phyloP scores from a whole-genome alignment of 2,888 invertebrate genomes.

The Notocelia uddmanniana region DNA sequence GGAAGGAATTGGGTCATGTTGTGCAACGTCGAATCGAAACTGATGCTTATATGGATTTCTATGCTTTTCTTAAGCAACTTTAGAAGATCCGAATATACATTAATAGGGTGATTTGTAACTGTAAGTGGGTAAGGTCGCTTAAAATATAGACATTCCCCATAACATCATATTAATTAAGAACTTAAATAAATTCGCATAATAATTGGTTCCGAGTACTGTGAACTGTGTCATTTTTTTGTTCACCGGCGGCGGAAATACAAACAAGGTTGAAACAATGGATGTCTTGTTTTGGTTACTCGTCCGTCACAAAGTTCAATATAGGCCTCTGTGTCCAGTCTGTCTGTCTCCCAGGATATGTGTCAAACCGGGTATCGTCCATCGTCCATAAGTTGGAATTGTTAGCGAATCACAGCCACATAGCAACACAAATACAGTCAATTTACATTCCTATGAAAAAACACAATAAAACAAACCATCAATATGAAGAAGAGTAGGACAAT shows the following conservation, averaged over 20 bases:
- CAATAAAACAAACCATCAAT: background rate
- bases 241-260: conserved; percentile 68
- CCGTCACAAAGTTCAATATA: conserved; percentile 64
- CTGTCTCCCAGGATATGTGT: conserved; percentile 71
- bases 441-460: no score
- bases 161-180: background rate
- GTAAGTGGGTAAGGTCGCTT: no score
- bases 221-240: conserved; percentile 63
- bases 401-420: background rate
- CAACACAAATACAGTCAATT: no score
- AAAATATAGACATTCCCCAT: no score
- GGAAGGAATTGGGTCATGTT: conserved; percentile 52
- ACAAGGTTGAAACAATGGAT: conserved; percentile 70
- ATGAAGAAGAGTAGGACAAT: background rate
- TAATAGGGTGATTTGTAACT: background rate
- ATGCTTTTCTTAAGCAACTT: background rate
- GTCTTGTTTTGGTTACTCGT: conserved; percentile 65
- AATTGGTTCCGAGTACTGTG: conserved; percentile 43
- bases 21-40: background rate
- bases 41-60: background rate
- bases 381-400: conserved; percentile 10
- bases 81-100: background rate
- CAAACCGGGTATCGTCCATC: conserved; percentile 57
- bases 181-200: conserved; percentile 1
- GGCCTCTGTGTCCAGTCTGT: conserved; percentile 55